phyloP scores from a whole-genome alignment of 2,113 vertebrate genomes.

The Nannospalax galili region DNA sequence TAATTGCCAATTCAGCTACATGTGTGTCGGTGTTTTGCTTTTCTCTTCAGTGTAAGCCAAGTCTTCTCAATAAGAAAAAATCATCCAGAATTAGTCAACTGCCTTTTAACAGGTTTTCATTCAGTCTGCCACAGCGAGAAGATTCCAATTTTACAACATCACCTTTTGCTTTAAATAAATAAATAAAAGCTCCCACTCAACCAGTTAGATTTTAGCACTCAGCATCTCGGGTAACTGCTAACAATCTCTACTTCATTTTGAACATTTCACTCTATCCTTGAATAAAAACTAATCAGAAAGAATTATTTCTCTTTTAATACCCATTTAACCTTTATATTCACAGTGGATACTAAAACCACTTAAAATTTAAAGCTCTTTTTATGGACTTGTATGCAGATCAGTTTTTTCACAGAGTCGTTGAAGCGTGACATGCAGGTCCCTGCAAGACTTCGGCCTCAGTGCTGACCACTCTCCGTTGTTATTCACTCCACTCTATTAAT shows the following conservation, averaged over 20 bases:
- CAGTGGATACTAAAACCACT: conserved; percentile 75
- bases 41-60: conserved; percentile 51
- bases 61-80: conserved; percentile 71
- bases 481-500: conserved; percentile 80
- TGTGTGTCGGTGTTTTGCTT: conserved; percentile 60
- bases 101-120: conserved; percentile 80
- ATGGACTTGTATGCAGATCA: conserved; percentile 75
- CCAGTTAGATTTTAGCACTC: conserved; percentile 75
- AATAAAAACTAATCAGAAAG: conserved; percentile 86
- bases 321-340: conserved; percentile 85
- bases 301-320: conserved; percentile 84
- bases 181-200: conserved; percentile 52
- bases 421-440: conserved; percentile 59
- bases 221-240: conserved; percentile 74
- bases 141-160: conserved; percentile 81
- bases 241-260: conserved; percentile 81
- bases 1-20: conserved; percentile 66
- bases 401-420: conserved; percentile 15
- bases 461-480: conserved; percentile 43
- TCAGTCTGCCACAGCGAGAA: conserved; percentile 72
- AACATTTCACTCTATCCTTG: conserved; percentile 80
- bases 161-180: conserved; percentile 67
- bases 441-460: conserved; percentile 61
- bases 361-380: conserved; percentile 84
- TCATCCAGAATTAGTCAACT: conserved; percentile 75